A percentile compares a stretch with the other conserved stretches of the same genome.
Conservation (phyloP, 2,113 vertebrate species). For the Mormyrus lacerda region DNA sequence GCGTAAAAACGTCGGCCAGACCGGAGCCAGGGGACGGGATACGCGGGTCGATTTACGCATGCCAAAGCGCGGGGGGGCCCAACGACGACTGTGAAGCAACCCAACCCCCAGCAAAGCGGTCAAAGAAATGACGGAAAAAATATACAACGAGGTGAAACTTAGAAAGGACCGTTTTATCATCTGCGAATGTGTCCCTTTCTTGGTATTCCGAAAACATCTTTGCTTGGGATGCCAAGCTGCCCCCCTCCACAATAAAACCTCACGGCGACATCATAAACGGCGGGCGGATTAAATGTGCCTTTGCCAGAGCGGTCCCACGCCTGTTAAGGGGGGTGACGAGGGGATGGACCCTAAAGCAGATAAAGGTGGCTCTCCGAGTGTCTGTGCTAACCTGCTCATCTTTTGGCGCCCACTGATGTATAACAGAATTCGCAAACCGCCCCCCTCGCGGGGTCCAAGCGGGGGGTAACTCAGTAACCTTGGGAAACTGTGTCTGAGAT, state of each 20-base stretch:
- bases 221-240: not conserved
- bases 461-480: not conserved
- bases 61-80: not conserved
- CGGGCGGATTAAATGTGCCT: not conserved
- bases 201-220: constrained; percentile 16
- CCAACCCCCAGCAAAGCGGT: not conserved
- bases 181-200: not conserved
- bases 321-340: constrained; percentile 21
- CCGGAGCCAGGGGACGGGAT: not conserved
- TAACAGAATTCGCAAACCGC: not conserved
- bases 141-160: not conserved
- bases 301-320: constrained; percentile 30
- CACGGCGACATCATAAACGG: constrained; percentile 20
- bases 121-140: not conserved
- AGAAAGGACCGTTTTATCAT: not conserved
- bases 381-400: not conserved
- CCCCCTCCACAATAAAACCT: not conserved
- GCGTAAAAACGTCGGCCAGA: not conserved
- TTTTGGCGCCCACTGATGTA: not conserved
- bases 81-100: not conserved
- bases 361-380: not conserved
- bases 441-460: not conserved
- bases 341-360: not conserved
- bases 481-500: not conserved
- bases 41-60: not conserved